Evolutionary conservation across 2,797 vertebrate species (phyloP), one percentile per base, ranked within the genome.

Genomic region (Mareca strepera): DNA sequence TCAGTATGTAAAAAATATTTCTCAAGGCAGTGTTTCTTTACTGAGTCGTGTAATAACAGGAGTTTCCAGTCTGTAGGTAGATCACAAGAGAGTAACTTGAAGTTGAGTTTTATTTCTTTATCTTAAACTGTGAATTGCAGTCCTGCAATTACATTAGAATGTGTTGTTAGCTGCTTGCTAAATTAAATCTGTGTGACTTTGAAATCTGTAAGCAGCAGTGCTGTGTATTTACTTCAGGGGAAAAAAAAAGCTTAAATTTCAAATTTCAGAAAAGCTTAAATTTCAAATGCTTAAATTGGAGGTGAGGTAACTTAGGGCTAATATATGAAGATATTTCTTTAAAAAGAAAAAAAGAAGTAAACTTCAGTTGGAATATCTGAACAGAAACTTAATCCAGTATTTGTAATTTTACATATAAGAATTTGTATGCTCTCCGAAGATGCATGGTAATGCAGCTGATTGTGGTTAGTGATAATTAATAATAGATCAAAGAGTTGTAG

Each of bases 401-500:
- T 88, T 88, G 67, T 69, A 58, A 79, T 86, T 63, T 64, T 53
- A 29, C 33, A 93, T 68, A 62, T 17, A 84, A 48, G 80, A 91
- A 46, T 77, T 70, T 44, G 11, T 86, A 35, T 0, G 4, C 11
- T 91, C 21, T 74, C 69, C 21, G 56, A n/a, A 92, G 41, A 84
- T 84, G 70, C 74, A 77, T 17, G 74, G 53, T 28, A 69, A 79
- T 0, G 9, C 68, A 92, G 68, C 77, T 88, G 91, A 91, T 92
- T 93, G 85, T 90, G 94, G 85, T 95, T 94, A 88, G 67, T 90
- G 94, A 90, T 94, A 95, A 84, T 94, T 94, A 84, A 93, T 90
- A 91, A 86, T 86, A 96, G 91, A 97, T 96, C 94, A 96, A 96
- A 94, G 94, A 92, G 63, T 82, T 94, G 56, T 26, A 88, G 43